Conservation (phyloP, 2,113 vertebrate species). For the Ondatra zibethicus region DNA sequence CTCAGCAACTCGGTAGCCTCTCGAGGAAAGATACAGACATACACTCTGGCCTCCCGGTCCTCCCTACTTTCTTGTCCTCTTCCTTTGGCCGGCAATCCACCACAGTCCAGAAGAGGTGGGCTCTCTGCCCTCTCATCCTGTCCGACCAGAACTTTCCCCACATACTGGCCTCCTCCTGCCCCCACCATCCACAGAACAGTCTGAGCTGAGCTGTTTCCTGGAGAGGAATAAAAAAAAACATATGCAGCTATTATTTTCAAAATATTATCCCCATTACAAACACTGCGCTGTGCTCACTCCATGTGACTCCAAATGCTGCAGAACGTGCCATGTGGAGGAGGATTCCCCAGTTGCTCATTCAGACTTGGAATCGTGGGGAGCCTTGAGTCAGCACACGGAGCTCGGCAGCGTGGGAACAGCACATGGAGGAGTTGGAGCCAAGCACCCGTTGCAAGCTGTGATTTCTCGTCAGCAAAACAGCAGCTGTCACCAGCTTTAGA, state of each 20-base stretch:
- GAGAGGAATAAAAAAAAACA: constrained; percentile 52
- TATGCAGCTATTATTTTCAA: constrained; percentile 48
- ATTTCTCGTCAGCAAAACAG: constrained; percentile 45
- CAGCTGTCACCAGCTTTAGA: constrained; percentile 5
- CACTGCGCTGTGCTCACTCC: not conserved
- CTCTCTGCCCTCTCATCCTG: not conserved
- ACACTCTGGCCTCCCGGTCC: not conserved
- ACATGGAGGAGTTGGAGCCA: not conserved
- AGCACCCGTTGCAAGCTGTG: constrained; percentile 43
- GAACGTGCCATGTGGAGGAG: not conserved
- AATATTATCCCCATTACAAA: constrained; percentile 4
- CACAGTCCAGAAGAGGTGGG: not conserved
- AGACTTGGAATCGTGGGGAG: not conserved
- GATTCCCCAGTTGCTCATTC: constrained; percentile 57
- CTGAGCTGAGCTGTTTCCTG: not conserved
- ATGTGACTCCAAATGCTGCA: not conserved
- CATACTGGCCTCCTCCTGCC: not conserved
- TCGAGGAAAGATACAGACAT: not conserved
- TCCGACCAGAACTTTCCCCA: not conserved
- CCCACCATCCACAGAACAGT: not conserved
- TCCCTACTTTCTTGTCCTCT: not conserved
- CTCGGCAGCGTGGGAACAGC: not conserved
- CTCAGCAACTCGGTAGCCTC: not conserved
- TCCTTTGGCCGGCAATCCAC: not conserved
- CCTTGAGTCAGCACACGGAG: not conserved